A percentile compares a stretch with the other conserved stretches of the same genome.
phyloP scores from a whole-genome alignment of 2,797 vertebrate species.

The Ctenopoma kingsleyae region DNA sequence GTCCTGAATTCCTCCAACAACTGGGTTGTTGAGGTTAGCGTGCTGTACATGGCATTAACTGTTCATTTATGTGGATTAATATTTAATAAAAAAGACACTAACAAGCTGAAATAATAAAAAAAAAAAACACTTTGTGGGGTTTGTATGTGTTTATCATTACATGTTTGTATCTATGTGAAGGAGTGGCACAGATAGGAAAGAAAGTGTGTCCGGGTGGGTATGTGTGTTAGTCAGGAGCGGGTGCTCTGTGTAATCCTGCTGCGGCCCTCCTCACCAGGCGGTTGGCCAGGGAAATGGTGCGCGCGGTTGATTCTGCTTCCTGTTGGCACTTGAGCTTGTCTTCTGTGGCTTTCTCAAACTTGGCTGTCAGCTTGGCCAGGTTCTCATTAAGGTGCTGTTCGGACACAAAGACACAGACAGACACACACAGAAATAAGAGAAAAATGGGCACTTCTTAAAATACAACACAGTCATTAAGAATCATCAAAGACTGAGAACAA shows the following conservation, averaged over 20 bases:
- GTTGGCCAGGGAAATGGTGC: conserved; percentile 93
- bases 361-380: conserved; percentile 91
- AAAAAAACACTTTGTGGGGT: not conserved
- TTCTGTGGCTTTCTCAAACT: conserved; percentile 93
- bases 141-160: not conserved
- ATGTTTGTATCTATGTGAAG: conserved; percentile 7
- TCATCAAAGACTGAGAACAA: conserved; percentile 56
- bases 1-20: too few relatives aligned
- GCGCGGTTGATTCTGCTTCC: conserved; percentile 90
- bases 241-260: conserved; percentile 20
- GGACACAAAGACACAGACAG: conserved; percentile 41
- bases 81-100: too few relatives aligned
- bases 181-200: not conserved
- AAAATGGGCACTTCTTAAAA: conserved; percentile 49
- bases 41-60: too few relatives aligned
- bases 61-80: too few relatives aligned
- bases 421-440: conserved; percentile 16
- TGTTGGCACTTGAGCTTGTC: conserved; percentile 95
- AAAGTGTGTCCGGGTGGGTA: not conserved
- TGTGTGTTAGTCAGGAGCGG: conserved; percentile 9
- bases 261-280: conserved; percentile 88
- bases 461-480: conserved; percentile 34
- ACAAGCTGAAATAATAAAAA: conserved; percentile 14
- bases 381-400: conserved; percentile 93
- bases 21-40: too few relatives aligned